phyloP scores from a whole-genome alignment of 2,888 invertebrate species.

The Eupelmus urozonus region DNA sequence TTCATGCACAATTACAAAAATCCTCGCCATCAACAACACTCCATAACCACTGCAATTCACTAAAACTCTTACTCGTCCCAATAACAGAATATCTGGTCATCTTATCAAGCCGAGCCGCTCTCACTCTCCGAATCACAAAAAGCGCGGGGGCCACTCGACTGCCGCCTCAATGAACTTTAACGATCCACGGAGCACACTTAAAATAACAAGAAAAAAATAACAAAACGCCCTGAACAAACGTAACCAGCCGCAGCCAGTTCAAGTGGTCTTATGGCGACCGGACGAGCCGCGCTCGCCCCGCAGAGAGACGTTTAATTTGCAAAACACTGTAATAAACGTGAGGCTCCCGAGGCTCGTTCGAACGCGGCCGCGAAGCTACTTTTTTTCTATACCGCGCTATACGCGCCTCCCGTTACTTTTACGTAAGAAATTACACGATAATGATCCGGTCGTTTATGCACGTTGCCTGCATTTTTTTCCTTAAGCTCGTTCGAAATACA shows the following conservation, averaged over 20 bases:
- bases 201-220: background rate
- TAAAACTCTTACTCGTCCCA: slow-evolving; percentile 9
- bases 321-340: slow-evolving; percentile 25
- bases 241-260: no score
- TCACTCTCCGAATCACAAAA: no score
- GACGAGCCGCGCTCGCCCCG: slow-evolving; percentile 7
- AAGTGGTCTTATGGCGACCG: no score
- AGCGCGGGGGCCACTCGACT: background rate
- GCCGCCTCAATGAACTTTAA: background rate
- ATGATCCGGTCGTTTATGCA: no score
- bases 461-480: no score
- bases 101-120: no score
- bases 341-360: background rate
- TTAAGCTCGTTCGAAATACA: no score
- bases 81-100: slow-evolving; percentile 25
- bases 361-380: slow-evolving; percentile 17
- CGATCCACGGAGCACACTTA: background rate
- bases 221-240: no score
- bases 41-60: no score
- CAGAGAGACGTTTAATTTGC: slow-evolving; percentile 32
- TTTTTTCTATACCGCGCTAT: background rate
- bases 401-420: slow-evolving; percentile 26
- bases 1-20: no score
- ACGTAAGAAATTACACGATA: no score
- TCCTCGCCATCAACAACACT: no score